Percentiles rank a stretch among this genome's conserved stretches.
These are phyloP conservation scores for Stichodactyla mertensii DNA, from an alignment of 64 coral and sea anemone species.

Conservation along the genomic window DNA sequence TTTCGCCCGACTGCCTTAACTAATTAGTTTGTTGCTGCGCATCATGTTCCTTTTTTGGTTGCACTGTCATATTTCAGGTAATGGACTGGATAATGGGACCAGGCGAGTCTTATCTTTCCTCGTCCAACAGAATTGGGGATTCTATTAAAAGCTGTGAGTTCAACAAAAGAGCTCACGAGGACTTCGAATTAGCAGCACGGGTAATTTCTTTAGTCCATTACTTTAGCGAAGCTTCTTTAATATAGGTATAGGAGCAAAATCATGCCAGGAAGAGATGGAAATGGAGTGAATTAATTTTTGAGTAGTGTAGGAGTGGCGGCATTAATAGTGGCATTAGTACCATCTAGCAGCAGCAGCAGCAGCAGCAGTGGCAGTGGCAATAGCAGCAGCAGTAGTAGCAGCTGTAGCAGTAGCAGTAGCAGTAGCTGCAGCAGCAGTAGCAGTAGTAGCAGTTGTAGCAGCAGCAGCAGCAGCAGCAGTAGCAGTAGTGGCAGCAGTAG, in stretches of 20 bases:
- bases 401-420: neutral
- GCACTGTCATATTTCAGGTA: constrained; percentile 34
- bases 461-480: neutral
- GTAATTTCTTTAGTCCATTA: constrained; percentile 28
- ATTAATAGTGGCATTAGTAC: neutral
- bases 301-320: neutral
- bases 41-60: neutral
- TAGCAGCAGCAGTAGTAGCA: neutral
- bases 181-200: constrained; percentile 88
- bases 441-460: neutral
- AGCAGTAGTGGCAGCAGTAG: neutral
- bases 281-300: too few relatives aligned
- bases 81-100: constrained; percentile 83
- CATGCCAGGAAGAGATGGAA: neutral
- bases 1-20: too few relatives aligned
- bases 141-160: constrained; percentile 72
- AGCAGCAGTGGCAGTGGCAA: neutral
- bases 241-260: neutral
- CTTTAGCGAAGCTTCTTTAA: neutral
- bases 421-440: neutral
- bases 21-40: too few relatives aligned
- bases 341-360: neutral
- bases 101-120: constrained; percentile 78
- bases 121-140: constrained; percentile 70
- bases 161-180: constrained; percentile 80